Evolutionary conservation across 2,888 invertebrate species (phyloP).

Genomic region (Philereme vetulata): DNA sequence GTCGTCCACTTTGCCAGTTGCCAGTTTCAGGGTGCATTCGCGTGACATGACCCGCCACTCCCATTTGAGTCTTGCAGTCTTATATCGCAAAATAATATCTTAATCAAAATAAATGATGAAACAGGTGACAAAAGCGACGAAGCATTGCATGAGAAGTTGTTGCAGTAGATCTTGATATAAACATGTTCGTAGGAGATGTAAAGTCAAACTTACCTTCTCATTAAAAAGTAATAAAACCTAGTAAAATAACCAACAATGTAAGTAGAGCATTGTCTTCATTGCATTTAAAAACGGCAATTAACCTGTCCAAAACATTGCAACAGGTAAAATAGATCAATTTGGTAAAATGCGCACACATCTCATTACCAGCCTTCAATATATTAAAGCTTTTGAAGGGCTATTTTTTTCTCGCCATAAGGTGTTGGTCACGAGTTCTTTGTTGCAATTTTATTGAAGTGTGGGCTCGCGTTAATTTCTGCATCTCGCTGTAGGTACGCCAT

Average conservation of each 20-base stretch:
- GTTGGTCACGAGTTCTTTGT: conserved; percentile 57
- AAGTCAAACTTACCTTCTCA: too few species aligned
- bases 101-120: too few species aligned
- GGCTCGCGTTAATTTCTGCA: conserved; percentile 52
- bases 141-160: too few species aligned
- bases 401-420: conserved; percentile 54
- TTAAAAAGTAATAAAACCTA: too few species aligned
- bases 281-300: conserved; percentile 12
- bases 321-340: conserved; percentile 18
- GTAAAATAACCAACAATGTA: not conserved
- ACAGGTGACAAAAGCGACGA: too few species aligned
- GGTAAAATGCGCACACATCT: conserved; percentile 17
- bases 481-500: conserved; percentile 24
- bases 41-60: too few species aligned
- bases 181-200: too few species aligned
- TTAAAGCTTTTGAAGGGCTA: conserved; percentile 28
- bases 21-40: too few species aligned
- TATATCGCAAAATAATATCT: too few species aligned
- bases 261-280: conserved; percentile 11
- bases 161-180: too few species aligned
- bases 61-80: too few species aligned
- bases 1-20: too few species aligned
- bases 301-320: conserved; percentile 15
- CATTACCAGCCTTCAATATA: conserved; percentile 28
- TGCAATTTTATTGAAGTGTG: conserved; percentile 43